Conservation (phyloP, 2,113 vertebrate genomes). For the Gobiocypris rarus region DNA sequence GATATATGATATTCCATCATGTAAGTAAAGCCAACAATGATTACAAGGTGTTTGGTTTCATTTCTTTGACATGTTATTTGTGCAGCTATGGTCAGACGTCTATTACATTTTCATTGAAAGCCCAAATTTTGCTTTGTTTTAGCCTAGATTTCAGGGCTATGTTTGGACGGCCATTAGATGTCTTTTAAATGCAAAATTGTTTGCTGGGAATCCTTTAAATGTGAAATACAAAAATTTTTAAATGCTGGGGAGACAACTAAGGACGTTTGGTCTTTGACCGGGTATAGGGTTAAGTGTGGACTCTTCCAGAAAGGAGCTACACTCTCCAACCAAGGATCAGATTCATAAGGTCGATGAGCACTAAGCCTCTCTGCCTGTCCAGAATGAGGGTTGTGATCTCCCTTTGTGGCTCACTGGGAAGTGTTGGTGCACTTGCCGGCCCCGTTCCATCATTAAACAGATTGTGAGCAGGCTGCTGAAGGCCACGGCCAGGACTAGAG, state of each 20-base stretch:
- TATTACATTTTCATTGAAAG: too few species aligned
- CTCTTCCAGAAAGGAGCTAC: constrained; percentile 68
- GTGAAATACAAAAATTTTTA: neutral
- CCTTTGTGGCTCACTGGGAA: constrained; percentile 97
- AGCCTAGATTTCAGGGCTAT: too few species aligned
- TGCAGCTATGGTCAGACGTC: too few species aligned
- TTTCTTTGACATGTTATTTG: too few species aligned
- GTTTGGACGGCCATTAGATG: too few species aligned
- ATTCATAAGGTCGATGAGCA: constrained; percentile 96
- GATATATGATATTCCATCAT: too few species aligned
- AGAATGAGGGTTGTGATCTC: constrained; percentile 95
- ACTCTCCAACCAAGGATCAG: constrained; percentile 88
- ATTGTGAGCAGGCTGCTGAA: constrained; percentile 97
- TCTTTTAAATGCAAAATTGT: too few species aligned
- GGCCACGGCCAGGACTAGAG: constrained; percentile 90
- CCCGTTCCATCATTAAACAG: constrained; percentile 94
- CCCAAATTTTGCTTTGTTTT: too few species aligned
- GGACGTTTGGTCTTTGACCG: constrained; percentile 62
- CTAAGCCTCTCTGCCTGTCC: constrained; percentile 85
- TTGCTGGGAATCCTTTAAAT: neutral
- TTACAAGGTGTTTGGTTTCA: too few species aligned
- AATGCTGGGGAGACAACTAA: neutral
- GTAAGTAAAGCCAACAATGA: too few species aligned
- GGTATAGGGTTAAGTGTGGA: constrained; percentile 60
- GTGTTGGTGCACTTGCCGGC: constrained; percentile 91